These are phyloP conservation scores for Paratrypauchen microcephalus DNA, from an alignment of 2,797 vertebrate genomes.

Conservation along the genomic window DNA sequence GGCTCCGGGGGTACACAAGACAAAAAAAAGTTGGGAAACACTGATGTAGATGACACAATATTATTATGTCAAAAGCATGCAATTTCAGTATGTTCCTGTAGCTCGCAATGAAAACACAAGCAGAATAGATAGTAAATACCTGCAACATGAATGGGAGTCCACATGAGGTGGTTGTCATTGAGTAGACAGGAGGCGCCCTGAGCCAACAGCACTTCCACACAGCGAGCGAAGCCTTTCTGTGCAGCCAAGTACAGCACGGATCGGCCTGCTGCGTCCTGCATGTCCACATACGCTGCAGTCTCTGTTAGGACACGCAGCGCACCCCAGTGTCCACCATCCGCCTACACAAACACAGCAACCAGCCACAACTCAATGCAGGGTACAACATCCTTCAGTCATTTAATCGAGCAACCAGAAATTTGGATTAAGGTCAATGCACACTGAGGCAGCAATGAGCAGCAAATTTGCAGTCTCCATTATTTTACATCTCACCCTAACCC, in stretches of 20 bases:
- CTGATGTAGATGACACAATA: too few species aligned
- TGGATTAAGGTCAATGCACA: too few species aligned
- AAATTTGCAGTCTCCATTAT: too few species aligned
- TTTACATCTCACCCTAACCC: too few species aligned
- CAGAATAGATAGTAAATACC: conserved; percentile 68
- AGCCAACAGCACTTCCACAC: conserved; percentile 91
- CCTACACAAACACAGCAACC: conserved; percentile 68
- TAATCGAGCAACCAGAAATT: too few species aligned
- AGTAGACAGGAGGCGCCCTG: conserved; percentile 91
- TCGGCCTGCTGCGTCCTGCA: conserved; percentile 89
- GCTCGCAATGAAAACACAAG: not conserved
- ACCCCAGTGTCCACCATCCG: conserved; percentile 95
- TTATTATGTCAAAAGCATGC: too few species aligned
- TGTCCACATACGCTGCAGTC: conserved; percentile 92
- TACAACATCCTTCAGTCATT: too few species aligned
- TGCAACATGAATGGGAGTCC: conserved; percentile 93
- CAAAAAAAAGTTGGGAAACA: too few species aligned
- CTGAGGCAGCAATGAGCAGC: too few species aligned
- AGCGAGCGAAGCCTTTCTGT: conserved; percentile 87
- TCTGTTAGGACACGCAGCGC: conserved; percentile 92
- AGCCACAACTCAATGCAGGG: conserved; percentile 18
- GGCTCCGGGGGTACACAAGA: too few species aligned
- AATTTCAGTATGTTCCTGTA: not conserved
- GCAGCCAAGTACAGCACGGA: conserved; percentile 94
- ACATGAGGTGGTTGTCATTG: conserved; percentile 89